Conservation (phyloP, 2,888 invertebrate genomes). For the Zonitis immaculata region DNA sequence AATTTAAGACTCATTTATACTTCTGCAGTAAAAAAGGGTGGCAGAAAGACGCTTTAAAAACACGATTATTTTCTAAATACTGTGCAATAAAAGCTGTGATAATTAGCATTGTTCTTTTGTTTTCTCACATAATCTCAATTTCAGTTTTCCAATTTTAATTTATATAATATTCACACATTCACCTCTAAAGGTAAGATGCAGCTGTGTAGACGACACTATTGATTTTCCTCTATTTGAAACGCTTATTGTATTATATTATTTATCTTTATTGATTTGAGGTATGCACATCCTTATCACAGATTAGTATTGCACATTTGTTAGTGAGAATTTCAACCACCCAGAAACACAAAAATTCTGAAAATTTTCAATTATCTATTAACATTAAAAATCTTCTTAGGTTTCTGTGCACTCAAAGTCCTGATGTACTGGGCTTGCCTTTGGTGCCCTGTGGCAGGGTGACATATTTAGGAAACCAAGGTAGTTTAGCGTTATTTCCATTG, state of each 20-base stretch:
- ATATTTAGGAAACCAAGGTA: slow-evolving; percentile 48
- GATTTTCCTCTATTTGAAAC: slow-evolving; percentile 2
- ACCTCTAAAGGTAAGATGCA: slow-evolving; percentile 24
- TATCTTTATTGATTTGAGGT: neutral
- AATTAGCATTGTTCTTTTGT: slow-evolving; percentile 26
- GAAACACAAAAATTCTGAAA: slow-evolving; percentile 7
- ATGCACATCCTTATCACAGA: slow-evolving; percentile 33
- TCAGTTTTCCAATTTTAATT: slow-evolving; percentile 15
- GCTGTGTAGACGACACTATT: slow-evolving; percentile 7
- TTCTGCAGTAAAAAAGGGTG: slow-evolving; percentile 9
- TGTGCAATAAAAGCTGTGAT: slow-evolving; percentile 45
- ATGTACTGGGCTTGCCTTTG: slow-evolving; percentile 49
- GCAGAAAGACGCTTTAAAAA: slow-evolving; percentile 9
- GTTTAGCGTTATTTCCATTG: no score
- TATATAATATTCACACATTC: slow-evolving; percentile 18
- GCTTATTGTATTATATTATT: slow-evolving; percentile 1
- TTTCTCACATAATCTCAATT: slow-evolving; percentile 12
- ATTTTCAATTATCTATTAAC: slow-evolving; percentile 18
- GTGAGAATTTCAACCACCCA: slow-evolving; percentile 10
- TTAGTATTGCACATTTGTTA: slow-evolving; percentile 38
- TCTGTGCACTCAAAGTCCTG: slow-evolving; percentile 51
- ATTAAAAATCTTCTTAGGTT: slow-evolving; percentile 44
- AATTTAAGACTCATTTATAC: neutral
- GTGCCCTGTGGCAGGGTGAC: slow-evolving; percentile 49
- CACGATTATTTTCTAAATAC: slow-evolving; percentile 8